Evolutionary conservation across 2,113 vertebrate genomes (phyloP).

Genomic region (Bufo gargarizans): DNA sequence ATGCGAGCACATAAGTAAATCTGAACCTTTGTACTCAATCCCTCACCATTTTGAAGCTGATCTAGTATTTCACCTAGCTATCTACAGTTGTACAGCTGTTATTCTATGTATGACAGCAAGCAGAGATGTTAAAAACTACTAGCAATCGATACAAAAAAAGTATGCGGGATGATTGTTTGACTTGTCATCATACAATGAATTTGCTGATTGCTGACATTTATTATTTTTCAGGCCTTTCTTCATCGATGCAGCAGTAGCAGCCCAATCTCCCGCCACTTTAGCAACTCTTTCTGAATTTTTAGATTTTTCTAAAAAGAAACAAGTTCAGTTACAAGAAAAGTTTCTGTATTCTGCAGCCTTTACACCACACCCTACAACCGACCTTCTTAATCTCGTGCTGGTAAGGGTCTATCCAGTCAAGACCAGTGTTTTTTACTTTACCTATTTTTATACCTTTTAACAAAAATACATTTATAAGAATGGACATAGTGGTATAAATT

Average conservation of each 20-base stretch:
- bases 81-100: too few species aligned
- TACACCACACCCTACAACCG: slow-evolving; percentile 66
- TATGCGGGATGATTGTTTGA: background rate
- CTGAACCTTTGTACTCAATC: too few species aligned
- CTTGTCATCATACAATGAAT: background rate
- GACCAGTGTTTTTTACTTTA: background rate
- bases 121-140: too few species aligned
- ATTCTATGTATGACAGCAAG: too few species aligned
- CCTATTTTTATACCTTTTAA: background rate
- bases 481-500: background rate
- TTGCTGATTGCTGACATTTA: background rate
- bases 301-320: slow-evolving; percentile 64
- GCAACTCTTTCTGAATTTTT: slow-evolving; percentile 66
- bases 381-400: slow-evolving; percentile 65
- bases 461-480: background rate
- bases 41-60: too few species aligned
- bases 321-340: slow-evolving; percentile 61
- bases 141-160: too few species aligned
- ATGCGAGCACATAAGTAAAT: too few species aligned
- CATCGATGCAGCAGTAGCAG: slow-evolving; percentile 62
- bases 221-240: slow-evolving; percentile 65
- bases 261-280: slow-evolving; percentile 62
- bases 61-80: too few species aligned
- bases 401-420: slow-evolving; percentile 59
- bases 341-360: slow-evolving; percentile 68